Evolutionary conservation across 2,113 vertebrate genomes (phyloP), one percentile per base, ranked within the genome.

Genomic region (Mobula hypostoma): DNA sequence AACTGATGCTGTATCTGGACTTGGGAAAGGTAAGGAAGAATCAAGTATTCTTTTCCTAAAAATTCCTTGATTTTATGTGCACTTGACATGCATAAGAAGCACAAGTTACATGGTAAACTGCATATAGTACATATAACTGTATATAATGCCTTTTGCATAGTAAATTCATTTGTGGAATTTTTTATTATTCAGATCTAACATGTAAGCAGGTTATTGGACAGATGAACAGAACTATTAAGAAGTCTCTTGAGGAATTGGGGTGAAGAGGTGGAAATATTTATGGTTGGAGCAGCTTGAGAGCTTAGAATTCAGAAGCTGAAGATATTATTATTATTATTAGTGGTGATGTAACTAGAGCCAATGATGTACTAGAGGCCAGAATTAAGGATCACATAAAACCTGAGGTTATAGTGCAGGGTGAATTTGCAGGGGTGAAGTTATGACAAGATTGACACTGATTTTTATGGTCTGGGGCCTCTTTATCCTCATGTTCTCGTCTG

Each of bases 1-100:
- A 95, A 98, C 98, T 0, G 98, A 99, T 94, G 98, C 98, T 77
- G 97, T 98, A 94, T 99, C 99, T 0, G 98, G 97, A 21, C 96
- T 98, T 94, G 99, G 99, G 94, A 97, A 97, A 79, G 98, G 99
- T 99, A 97, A 98, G 96, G 24, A 90, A 90, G 24, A 90, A 90
- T 66, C 85, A 32, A 90, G 14, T 90, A 11, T 90, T 90, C 85
- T 90, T 92, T 48, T 36, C 36, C 7, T 74, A 48, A 93, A 48
- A 24, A 15, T 7, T 76, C 27, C 17, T 19, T 74, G 68, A 36
- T 74, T 94, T 94, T 94, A 58, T 14, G 63, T 90, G 29, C 14
- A 63, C 58, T 88, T 66, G 4, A 12, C 85, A 87, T 15, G 29
- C 27, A 87, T 29, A 87, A 61, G 0, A 61, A n/a, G 14, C 7